Conservation (phyloP, 1,140 invertebrate species). For the Drosophila aff. region DNA sequence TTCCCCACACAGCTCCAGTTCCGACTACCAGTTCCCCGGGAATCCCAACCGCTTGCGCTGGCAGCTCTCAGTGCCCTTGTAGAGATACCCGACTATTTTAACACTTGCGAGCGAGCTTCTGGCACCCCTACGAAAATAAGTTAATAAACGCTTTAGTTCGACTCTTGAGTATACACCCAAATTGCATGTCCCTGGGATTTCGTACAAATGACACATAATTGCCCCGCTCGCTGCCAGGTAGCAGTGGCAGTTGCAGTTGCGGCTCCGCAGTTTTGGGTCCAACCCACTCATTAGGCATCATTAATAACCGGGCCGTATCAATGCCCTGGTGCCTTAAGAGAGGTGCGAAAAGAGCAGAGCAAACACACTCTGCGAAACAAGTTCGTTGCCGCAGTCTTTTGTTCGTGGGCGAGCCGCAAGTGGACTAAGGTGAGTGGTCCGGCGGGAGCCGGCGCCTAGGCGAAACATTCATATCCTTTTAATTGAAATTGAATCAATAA, state of each 20-base stretch:
- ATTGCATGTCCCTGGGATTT: slow-evolving; percentile 54
- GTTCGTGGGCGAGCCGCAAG: slow-evolving; percentile 41
- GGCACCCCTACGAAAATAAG: slow-evolving; percentile 67
- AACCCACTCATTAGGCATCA: slow-evolving; percentile 80
- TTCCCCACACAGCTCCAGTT: slow-evolving; percentile 47
- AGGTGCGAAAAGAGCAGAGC: slow-evolving; percentile 64
- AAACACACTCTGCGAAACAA: slow-evolving; percentile 44
- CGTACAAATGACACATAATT: slow-evolving; percentile 79
- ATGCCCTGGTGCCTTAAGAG: slow-evolving; percentile 38
- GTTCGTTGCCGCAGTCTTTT: slow-evolving; percentile 67
- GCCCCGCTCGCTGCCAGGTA: slow-evolving; percentile 40
- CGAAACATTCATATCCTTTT: slow-evolving; percentile 79
- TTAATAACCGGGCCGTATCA: slow-evolving; percentile 74
- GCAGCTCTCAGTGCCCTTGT: slow-evolving; percentile 71
- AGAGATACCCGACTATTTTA: slow-evolving; percentile 24
- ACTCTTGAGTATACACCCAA: slow-evolving; percentile 62
- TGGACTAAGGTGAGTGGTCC: slow-evolving; percentile 9
- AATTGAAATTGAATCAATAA: slow-evolving; percentile 83
- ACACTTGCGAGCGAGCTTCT: slow-evolving; percentile 29
- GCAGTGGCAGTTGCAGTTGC: slow-evolving; percentile 40
- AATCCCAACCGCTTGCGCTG: slow-evolving; percentile 46
- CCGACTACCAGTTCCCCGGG: slow-evolving; percentile 46
- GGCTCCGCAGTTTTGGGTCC: slow-evolving; percentile 35
- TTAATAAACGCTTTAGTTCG: slow-evolving; percentile 73
- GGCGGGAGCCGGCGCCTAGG: slow-evolving; percentile 27